These are phyloP conservation scores for Mesaphorura yosii DNA, from an alignment of 1,140 invertebrate species.

Conservation along the genomic window DNA sequence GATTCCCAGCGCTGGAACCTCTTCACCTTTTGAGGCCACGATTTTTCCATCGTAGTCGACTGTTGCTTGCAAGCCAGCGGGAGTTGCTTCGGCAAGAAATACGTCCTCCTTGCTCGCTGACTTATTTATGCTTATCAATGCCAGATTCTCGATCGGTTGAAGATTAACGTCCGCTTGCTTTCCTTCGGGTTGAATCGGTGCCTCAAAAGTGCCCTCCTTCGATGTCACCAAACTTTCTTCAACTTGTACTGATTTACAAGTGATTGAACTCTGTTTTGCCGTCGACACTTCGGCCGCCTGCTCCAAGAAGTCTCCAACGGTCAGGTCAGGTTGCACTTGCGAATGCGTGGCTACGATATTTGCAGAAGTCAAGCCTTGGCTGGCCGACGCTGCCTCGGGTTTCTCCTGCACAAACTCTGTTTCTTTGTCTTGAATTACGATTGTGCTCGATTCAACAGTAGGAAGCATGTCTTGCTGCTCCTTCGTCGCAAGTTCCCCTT, in stretches of 20 bases:
- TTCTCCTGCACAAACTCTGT: not conserved
- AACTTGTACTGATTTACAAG: not conserved
- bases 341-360: not conserved
- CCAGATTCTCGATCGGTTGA: not conserved
- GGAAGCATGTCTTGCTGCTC: not conserved
- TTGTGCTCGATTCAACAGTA: not conserved
- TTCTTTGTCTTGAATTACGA: not conserved
- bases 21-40: too few species aligned
- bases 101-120: not conserved
- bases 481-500: not conserved
- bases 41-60: not conserved
- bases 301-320: not conserved
- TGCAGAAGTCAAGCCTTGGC: not conserved
- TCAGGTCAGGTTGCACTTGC: not conserved
- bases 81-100: not conserved
- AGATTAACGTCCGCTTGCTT: not conserved
- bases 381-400: not conserved
- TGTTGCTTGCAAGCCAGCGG: not conserved
- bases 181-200: too few species aligned
- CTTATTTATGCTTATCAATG: not conserved
- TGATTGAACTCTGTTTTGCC: not conserved
- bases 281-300: not conserved
- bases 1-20: too few species aligned
- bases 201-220: not conserved
- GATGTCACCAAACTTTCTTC: not conserved